Evolutionary conservation across 2,888 invertebrate genomes (phyloP), one percentile per base, ranked within the genome.

Genomic region (Acanthoscelides obtectus): DNA sequence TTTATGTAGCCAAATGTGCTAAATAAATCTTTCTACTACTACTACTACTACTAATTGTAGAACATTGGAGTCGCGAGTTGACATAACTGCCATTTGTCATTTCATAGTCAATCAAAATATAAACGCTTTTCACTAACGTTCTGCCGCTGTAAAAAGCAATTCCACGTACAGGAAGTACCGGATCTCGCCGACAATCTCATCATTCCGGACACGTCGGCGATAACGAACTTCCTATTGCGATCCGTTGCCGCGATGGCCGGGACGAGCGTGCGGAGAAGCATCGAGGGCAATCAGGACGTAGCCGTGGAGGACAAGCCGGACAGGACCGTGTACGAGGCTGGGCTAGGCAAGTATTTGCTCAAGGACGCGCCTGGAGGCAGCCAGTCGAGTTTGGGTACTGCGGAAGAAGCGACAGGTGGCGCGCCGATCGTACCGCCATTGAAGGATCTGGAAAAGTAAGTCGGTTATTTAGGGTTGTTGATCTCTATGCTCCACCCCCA

Each of bases 131-230:
- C n/a, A n/a, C n/a, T n/a, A n/a, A n/a, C n/a, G n/a, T n/a, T n/a
- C n/a, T n/a, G n/a, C n/a, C n/a, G n/a, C n/a, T n/a, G n/a, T n/a
- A n/a, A n/a, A n/a, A n/a, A n/a, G n/a, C n/a, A n/a, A n/a, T n/a
- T n/a, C n/a, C n/a, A n/a, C n/a, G 5, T 45, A 17, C 45, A 85
- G 5, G 87, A 90, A 71, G 87, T 95, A 77, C 94, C 94, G 0
- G 82, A 85, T 64, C 84, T 94, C 66, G 88, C 90, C 0, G 86
- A 88, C 12, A 89, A 90, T 76, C 86, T 94, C 68, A 89, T 91
- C 1, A 85, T 88, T 72, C 92, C 92, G 67, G 92, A 94, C 82
- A 89, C 93, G 87, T 88, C 89, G 68, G 86, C 88, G 69, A 90
- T 92, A 71, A 90, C 92, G 70, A 90, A 92, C 80, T 93, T 94